These are phyloP conservation scores for Otocyon megalotis DNA, from an alignment of 2,113 vertebrate species.

Conservation along the genomic window DNA sequence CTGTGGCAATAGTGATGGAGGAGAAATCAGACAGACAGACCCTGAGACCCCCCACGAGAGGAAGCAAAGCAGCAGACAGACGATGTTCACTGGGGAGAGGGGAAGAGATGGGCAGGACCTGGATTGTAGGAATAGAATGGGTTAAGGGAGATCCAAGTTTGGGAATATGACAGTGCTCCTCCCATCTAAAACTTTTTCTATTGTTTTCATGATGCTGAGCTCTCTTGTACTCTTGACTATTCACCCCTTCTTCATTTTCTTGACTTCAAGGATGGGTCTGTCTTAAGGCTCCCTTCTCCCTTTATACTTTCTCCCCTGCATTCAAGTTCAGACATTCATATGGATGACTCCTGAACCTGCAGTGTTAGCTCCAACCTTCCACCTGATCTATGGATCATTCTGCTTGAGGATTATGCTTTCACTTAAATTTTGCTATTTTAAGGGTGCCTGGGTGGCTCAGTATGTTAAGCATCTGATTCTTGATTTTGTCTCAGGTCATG, in stretches of 20 bases:
- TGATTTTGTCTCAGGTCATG: background rate
- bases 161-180: background rate
- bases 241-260: background rate
- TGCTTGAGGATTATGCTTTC: constrained; percentile 24
- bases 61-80: background rate
- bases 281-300: background rate
- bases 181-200: background rate
- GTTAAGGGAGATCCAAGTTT: background rate
- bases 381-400: background rate
- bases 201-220: background rate
- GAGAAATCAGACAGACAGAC: constrained; percentile 54
- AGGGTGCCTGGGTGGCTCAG: background rate
- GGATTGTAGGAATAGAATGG: background rate
- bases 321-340: background rate
- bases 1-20: constrained; percentile 84
- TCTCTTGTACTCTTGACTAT: background rate
- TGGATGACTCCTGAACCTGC: background rate
- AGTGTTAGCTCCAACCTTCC: background rate
- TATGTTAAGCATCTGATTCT: background rate
- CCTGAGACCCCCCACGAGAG: background rate
- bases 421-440: background rate
- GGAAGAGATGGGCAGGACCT: background rate
- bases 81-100: background rate
- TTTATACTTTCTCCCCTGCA: background rate
- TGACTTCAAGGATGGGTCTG: background rate